phyloP scores from a whole-genome alignment of 2,888 invertebrate genomes.

The Drosophila ezoana region DNA sequence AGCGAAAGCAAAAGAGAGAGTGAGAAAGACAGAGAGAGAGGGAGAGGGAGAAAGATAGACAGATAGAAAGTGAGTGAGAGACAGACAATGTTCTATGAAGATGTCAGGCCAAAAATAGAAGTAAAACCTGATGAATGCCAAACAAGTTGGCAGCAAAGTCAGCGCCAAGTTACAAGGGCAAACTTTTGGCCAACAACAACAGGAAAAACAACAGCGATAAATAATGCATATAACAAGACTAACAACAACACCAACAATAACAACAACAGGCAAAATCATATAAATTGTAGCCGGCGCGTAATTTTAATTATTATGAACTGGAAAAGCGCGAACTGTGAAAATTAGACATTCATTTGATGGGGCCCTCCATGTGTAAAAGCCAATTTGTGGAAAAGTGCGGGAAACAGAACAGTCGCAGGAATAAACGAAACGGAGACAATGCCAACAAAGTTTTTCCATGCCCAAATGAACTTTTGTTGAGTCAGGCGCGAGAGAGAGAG shows the following conservation, averaged over 20 bases:
- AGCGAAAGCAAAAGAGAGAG: conserved; percentile 16
- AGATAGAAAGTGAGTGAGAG: not conserved
- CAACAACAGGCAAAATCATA: conserved; percentile 44
- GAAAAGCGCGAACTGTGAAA: conserved; percentile 59
- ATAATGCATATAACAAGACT: conserved; percentile 64
- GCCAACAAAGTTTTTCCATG: conserved; percentile 54
- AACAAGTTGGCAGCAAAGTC: conserved; percentile 68
- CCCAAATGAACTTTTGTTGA: conserved; percentile 63
- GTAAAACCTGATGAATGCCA: conserved; percentile 72
- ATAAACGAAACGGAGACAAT: conserved; percentile 42
- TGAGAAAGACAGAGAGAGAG: no score
- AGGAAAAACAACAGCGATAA: conserved; percentile 53
- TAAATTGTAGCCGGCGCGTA: conserved; percentile 62
- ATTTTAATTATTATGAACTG: conserved; percentile 75
- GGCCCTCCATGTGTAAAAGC: conserved; percentile 25
- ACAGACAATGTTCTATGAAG: conserved; percentile 25
- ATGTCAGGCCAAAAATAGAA: conserved; percentile 41
- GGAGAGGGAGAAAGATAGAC: not conserved
- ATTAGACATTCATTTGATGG: conserved; percentile 69
- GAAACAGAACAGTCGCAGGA: conserved; percentile 10
- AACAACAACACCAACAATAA: conserved; percentile 47
- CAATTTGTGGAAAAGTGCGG: conserved; percentile 42
- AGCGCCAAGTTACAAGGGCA: conserved; percentile 60
- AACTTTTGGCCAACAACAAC: conserved; percentile 55
- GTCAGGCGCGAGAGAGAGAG: conserved; percentile 29